Evolutionary conservation across 1,140 invertebrate species (phyloP), one percentile per base, ranked within the genome.

Genomic region (Drosophila leontia): DNA sequence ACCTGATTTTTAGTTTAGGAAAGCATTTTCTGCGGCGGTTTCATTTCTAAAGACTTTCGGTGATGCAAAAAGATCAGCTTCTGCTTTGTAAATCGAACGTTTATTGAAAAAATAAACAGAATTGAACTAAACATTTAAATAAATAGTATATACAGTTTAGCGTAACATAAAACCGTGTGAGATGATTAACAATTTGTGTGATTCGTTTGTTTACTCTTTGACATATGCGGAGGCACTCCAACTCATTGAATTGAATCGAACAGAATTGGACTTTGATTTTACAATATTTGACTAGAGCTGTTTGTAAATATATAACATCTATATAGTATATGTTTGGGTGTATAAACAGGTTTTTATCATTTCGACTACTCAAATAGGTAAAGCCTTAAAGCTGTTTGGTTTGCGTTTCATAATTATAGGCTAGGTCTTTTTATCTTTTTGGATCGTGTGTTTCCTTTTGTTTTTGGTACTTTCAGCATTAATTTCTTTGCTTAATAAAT

Each of bases 381-480:
- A 80, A 81, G 80, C 84, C 56, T 68, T 88, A 83, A 83, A 88
- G 84, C 80, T 81, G 74, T 58, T 72, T 75, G 69, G 58, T 82
- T 80, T 82, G 65, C 62, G 55, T 82, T 80, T 82, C 23, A 60
- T 72, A 72, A 72, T 78, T 63, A 55, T 76, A 80, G 81, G 71
- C 71, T 84, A 86, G 82, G 82, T 82, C 78, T 85, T 85, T 83
- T 82, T 55, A 60, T 60, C 55, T 60, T 75, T 67, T 78, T 76
- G 69, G 75, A 78, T 78, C 69, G 44, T 78, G 61, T 53, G 23
- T 76, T 72, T 55, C 34, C 17, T 55, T 55, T 55, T 23, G 17
- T 42, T 74, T 75, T 90, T 88, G 81, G 85, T 90, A 90, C 63
- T 72, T 88, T 88, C 81, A 88, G 85, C 85, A 84, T 82, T 47